Evolutionary conservation across 2,797 vertebrate genomes (phyloP), one percentile per base, ranked within the genome.

Genomic region (Alfaro cultratus): DNA sequence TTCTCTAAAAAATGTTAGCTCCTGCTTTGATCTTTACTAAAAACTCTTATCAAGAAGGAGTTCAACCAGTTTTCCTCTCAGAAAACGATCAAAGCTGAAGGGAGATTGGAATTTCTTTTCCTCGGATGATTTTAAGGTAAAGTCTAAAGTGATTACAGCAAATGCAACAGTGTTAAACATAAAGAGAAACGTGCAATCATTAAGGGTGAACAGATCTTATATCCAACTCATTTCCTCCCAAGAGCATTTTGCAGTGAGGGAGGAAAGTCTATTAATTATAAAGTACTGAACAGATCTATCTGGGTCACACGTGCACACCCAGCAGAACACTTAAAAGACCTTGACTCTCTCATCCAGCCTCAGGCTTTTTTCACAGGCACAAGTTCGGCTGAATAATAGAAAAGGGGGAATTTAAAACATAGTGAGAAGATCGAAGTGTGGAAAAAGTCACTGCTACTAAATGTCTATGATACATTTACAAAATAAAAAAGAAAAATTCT

Each of bases 231-330:
- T 68, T n/a, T 74, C 76, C 78, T 83, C 64, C 23, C 76, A 43
- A 68, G 70, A 39, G 77, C 71, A 72, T 16, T 9, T 68, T 83
- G 81, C 76, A 53, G 74, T 64, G 55, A 16, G 51, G 16, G 74
- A 70, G 60, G 64, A 49, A 36, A 82, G 55, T 7, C 31, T n/a
- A 83, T 91, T 34, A 87, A 88, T 83, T 83, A 88, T 87, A 79
- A 71, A 89, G 75, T 1, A 85, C 75, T 26, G 12, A 75, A 70
- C 73, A 80, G 62, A 78, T 36, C 76, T 73, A 88, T 86, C 16
- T 85, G 16, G 88, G 86, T 80, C 88, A 82, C 64, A 78, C 55
- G 41, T 75, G 47, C 7, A 55, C 68, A 79, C 43, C n/a, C 23
- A 75, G 41, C 62, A 29, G 77, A 43, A 67, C 18, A 80, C 46